These are phyloP conservation scores for Grallaria varia DNA, from an alignment of 2,113 vertebrate genomes.

Conservation along the genomic window DNA sequence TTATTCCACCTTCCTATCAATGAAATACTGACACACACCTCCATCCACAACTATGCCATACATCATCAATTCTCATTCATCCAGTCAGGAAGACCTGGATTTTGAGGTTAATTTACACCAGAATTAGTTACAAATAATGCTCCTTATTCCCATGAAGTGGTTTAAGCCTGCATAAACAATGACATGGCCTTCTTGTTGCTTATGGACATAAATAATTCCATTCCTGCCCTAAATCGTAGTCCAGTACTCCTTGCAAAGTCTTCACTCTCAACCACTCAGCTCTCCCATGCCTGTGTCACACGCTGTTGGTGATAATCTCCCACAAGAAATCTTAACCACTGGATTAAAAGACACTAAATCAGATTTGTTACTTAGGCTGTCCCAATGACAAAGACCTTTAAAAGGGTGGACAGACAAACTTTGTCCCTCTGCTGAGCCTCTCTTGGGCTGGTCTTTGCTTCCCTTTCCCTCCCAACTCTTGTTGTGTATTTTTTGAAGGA, in stretches of 20 bases:
- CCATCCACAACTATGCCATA: background rate
- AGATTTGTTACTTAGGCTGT: background rate
- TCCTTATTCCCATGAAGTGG: background rate
- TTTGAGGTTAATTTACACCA: background rate
- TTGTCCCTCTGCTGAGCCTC: background rate
- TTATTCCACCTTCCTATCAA: background rate
- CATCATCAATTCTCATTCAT: background rate
- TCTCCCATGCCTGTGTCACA: background rate
- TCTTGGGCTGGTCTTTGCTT: background rate
- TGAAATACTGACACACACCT: background rate
- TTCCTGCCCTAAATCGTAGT: background rate
- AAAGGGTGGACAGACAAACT: background rate
- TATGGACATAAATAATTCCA: background rate
- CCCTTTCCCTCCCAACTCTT: background rate
- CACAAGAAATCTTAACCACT: background rate
- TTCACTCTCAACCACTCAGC: background rate
- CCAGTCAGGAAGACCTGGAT: background rate
- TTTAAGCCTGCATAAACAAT: background rate
- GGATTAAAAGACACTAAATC: background rate
- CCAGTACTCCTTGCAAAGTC: background rate
- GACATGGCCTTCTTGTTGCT: background rate
- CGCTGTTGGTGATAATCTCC: background rate
- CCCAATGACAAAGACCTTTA: background rate
- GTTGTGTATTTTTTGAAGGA: background rate
- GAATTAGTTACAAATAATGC: background rate